Percentiles rank a stretch among this genome's conserved stretches.
Evolutionary conservation across 2,888 invertebrate species (phyloP).

Genomic region (Mechanitis messenoides): DNA sequence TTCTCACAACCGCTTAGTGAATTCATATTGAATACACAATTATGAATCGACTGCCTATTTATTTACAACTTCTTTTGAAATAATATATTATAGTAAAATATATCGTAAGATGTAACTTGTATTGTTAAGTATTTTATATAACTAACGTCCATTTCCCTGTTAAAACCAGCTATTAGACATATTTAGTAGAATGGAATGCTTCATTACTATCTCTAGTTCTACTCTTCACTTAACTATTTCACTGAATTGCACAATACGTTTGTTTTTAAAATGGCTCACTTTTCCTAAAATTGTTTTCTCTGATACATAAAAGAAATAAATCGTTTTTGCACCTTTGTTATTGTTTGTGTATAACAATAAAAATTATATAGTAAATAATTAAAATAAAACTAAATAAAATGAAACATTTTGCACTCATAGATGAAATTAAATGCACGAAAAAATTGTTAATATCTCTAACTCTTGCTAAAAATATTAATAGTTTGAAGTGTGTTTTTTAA

Average conservation of each 20-base stretch:
- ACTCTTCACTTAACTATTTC: constrained; percentile 71
- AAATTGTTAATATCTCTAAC: constrained; percentile 34
- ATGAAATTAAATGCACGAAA: constrained; percentile 50
- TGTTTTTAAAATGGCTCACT: constrained; percentile 77
- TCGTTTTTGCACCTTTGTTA: constrained; percentile 33
- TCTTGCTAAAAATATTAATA: constrained; percentile 35
- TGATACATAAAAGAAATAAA: constrained; percentile 20
- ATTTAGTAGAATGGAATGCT: constrained; percentile 75
- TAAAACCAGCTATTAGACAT: constrained; percentile 74
- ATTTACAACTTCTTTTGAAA: constrained; percentile 30
- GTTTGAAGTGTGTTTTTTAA: constrained; percentile 49
- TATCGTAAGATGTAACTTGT: constrained; percentile 36
- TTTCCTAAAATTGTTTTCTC: constrained; percentile 63
- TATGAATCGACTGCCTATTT: constrained; percentile 39
- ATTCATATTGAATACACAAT: constrained; percentile 49
- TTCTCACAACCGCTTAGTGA: constrained; percentile 44
- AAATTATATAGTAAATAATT: constrained; percentile 37
- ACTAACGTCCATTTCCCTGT: constrained; percentile 75
- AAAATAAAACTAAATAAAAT: constrained; percentile 45
- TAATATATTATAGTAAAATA: constrained; percentile 17
- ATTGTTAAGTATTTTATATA: constrained; percentile 45
- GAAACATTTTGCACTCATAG: constrained; percentile 46
- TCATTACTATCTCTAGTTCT: constrained; percentile 70
- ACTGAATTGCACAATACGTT: constrained; percentile 73
- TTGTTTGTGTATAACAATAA: constrained; percentile 52